Conservation (phyloP, 2,888 invertebrate genomes). For the Cheilosia variabilis region DNA sequence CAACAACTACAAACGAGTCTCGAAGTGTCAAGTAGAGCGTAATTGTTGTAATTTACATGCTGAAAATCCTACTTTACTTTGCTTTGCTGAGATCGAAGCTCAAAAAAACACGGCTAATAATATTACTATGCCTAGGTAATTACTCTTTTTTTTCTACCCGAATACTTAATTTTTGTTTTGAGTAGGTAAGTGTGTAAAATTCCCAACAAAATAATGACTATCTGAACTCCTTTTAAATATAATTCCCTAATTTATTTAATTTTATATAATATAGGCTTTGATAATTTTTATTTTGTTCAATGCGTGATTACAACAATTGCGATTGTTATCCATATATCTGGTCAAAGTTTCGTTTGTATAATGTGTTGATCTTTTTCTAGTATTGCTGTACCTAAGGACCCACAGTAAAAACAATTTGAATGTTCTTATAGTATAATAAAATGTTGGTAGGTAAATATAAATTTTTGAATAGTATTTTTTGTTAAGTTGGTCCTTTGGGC, state of each 20-base stretch:
- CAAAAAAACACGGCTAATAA: no score
- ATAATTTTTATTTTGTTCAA: constrained; percentile 49
- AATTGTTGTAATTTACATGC: no score
- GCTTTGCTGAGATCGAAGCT: no score
- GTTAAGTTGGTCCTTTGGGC: constrained; percentile 63
- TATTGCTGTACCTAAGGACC: constrained; percentile 52
- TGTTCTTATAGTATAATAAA: neutral
- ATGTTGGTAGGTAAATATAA: no score
- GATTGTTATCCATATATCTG: constrained; percentile 53
- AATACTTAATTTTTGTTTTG: constrained; percentile 13
- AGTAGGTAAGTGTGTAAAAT: constrained; percentile 52
- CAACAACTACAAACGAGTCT: no score
- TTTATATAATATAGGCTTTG: constrained; percentile 14
- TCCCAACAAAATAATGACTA: constrained; percentile 66
- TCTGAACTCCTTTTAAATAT: constrained; percentile 49
- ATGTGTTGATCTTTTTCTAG: constrained; percentile 3
- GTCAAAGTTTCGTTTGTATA: constrained; percentile 23
- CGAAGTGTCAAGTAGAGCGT: no score
- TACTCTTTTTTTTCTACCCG: constrained; percentile 36
- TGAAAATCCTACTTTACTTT: no score
- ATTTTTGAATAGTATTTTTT: no score
- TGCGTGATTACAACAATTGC: constrained; percentile 56
- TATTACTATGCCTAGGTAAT: neutral
- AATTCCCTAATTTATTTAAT: constrained; percentile 64
- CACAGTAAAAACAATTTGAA: constrained; percentile 17